Evolutionary conservation across 2,113 vertebrate genomes (phyloP).

Genomic region (Saccopteryx leptura): DNA sequence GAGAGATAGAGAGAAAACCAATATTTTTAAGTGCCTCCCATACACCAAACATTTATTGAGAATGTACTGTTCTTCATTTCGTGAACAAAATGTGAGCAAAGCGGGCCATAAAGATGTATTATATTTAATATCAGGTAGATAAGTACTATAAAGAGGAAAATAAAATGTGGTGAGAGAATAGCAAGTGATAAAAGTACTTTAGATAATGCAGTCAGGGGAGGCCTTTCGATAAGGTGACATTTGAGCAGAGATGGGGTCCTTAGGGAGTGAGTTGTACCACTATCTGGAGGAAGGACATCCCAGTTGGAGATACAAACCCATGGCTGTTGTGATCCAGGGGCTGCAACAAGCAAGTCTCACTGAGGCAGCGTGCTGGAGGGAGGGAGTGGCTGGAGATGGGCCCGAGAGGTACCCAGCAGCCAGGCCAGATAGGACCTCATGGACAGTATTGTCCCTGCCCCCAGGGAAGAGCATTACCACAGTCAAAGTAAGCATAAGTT

Average conservation of each 20-base stretch:
- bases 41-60: not conserved
- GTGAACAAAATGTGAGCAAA: constrained; percentile 1
- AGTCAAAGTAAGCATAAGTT: not conserved
- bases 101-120: not conserved
- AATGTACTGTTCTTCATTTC: not conserved
- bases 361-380: not conserved
- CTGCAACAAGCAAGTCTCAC: not conserved
- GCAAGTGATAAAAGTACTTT: not conserved
- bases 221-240: not conserved
- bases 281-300: not conserved
- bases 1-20: not conserved
- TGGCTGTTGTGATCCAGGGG: not conserved
- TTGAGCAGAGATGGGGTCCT: not conserved
- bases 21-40: not conserved
- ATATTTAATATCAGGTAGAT: constrained; percentile 12
- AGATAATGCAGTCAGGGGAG: not conserved
- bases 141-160: not conserved
- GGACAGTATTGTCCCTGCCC: not conserved
- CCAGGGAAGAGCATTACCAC: not conserved
- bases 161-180: not conserved
- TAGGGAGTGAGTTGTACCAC: not conserved
- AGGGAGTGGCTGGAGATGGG: not conserved
- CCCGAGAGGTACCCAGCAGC: not conserved
- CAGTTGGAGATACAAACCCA: not conserved
- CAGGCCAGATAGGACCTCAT: not conserved